Evolutionary conservation across 1,140 invertebrate species (phyloP).

Genomic region (Platyura marginata): DNA sequence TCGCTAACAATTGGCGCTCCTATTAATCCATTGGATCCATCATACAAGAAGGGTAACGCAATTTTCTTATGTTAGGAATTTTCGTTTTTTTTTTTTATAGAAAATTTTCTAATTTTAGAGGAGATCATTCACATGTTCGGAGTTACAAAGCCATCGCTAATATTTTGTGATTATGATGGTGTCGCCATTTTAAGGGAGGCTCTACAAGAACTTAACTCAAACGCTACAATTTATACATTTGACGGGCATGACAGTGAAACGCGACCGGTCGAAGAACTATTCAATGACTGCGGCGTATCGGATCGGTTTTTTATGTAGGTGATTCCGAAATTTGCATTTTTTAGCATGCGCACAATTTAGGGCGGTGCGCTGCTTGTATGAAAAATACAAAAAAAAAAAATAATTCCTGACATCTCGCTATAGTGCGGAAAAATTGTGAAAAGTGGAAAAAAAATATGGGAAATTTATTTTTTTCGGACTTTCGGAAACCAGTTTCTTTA

Average conservation of each 20-base stretch:
- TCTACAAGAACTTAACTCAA: constrained; percentile 12
- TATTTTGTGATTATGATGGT: constrained; percentile 18
- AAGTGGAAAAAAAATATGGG: no score
- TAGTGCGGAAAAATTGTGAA: no score
- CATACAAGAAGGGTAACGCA: background rate
- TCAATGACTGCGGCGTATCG: constrained; percentile 15
- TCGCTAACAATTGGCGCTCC: constrained; percentile 18
- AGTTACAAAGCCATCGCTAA: constrained; percentile 16
- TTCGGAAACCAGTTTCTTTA: no score
- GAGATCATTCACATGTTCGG: constrained; percentile 9
- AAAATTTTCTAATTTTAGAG: background rate
- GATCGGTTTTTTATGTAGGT: constrained; percentile 14
- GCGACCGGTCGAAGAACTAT: constrained; percentile 14
- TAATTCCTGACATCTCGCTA: no score
- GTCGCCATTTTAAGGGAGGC: constrained; percentile 10
- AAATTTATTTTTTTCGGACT: no score
- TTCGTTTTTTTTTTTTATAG: no score
- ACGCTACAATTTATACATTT: constrained; percentile 14
- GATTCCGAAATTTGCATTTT: background rate
- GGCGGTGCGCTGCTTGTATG: no score
- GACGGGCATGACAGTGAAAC: constrained; percentile 11
- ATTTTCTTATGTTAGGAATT: no score
- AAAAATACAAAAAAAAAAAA: background rate
- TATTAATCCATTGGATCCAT: constrained; percentile 11
- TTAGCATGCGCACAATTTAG: background rate